These are phyloP conservation scores for Sicus ferrugineus DNA, from an alignment of 2,888 invertebrate species.

Conservation along the genomic window DNA sequence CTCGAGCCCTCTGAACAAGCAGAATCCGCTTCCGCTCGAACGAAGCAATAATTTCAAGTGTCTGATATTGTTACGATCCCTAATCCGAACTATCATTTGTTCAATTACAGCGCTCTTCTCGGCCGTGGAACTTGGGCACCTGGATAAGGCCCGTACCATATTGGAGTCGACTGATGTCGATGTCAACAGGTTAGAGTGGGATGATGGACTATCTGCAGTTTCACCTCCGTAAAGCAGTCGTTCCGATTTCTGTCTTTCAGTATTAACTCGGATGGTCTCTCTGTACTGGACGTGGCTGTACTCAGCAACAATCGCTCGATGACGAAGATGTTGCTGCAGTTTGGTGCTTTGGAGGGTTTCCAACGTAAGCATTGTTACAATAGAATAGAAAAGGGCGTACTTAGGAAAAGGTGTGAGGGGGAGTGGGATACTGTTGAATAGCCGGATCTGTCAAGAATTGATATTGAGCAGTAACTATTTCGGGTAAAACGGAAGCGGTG, in stretches of 20 bases:
- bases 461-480: too few species aligned
- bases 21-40: too few species aligned
- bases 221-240: background rate
- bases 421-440: too few species aligned
- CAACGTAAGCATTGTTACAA: conserved; percentile 73
- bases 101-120: conserved; percentile 87
- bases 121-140: conserved; percentile 94
- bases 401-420: too few species aligned
- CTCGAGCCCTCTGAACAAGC: too few species aligned
- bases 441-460: too few species aligned
- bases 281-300: conserved; percentile 92
- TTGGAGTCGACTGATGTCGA: conserved; percentile 92
- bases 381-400: too few species aligned
- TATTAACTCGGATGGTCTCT: conserved; percentile 86
- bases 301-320: conserved; percentile 88
- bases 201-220: background rate
- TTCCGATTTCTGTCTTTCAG: conserved; percentile 65
- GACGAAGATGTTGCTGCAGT: conserved; percentile 87
- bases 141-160: conserved; percentile 90
- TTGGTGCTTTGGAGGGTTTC: conserved; percentile 84
- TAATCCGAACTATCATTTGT: too few species aligned
- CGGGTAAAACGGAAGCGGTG: too few species aligned
- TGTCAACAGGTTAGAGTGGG: conserved; percentile 80
- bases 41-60: too few species aligned
- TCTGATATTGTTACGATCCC: too few species aligned